Percentiles rank a stretch among this genome's conserved stretches.
phyloP scores from a whole-genome alignment of 1,140 invertebrate species.

The Drosophila tristis region DNA sequence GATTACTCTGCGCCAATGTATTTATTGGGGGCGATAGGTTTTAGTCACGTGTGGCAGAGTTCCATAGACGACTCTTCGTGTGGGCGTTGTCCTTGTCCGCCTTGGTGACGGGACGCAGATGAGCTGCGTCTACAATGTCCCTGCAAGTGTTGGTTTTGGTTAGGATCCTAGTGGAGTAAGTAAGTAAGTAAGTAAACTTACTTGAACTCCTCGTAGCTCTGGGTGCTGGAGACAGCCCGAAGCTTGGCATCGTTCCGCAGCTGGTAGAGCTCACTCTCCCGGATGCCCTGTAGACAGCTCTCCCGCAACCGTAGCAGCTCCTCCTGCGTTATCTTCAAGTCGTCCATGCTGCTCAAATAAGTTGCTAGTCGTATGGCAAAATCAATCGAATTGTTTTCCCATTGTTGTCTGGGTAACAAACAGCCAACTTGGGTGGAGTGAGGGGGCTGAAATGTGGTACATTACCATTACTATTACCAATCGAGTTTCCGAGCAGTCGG shows the following conservation, averaged over 20 bases:
- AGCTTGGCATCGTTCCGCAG: conserved; percentile 87
- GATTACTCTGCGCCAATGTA: background rate
- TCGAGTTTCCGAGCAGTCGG: background rate
- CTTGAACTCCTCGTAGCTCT: conserved; percentile 87
- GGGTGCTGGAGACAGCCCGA: conserved; percentile 85
- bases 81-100: conserved; percentile 81
- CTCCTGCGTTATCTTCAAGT: conserved; percentile 62
- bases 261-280: conserved; percentile 85
- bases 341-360: conserved; percentile 29
- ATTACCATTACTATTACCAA: background rate
- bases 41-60: conserved; percentile 64
- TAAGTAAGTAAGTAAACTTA: no score
- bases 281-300: conserved; percentile 58
- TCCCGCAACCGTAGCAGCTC: conserved; percentile 63
- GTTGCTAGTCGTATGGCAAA: background rate
- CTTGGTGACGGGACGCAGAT: conserved; percentile 83
- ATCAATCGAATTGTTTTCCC: conserved; percentile 38
- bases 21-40: conserved; percentile 44
- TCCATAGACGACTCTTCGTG: conserved; percentile 78
- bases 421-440: background rate
- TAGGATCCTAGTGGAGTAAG: background rate
- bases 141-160: conserved; percentile 41
- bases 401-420: conserved; percentile 59
- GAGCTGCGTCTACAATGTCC: conserved; percentile 85
- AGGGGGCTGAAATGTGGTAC: background rate